Evolutionary conservation across 2,113 vertebrate genomes (phyloP), one percentile per base, ranked within the genome.

Genomic region (Periophthalmus modestus): DNA sequence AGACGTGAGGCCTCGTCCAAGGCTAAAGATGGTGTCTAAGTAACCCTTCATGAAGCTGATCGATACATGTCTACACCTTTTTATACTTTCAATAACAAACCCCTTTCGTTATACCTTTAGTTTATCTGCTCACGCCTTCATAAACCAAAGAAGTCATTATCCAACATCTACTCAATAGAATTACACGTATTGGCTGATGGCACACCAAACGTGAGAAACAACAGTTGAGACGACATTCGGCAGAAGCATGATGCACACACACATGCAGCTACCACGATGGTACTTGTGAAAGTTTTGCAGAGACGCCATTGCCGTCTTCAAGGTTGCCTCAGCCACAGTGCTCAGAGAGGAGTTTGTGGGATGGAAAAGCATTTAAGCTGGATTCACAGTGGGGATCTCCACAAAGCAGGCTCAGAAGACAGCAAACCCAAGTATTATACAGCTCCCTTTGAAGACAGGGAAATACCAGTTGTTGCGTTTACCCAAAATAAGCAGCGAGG

Each of bases 391-490:
- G 92, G 92, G 87, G 87, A 92, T 93, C 91, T 89, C 89, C 88
- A 66, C 83, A 88, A 88, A 89, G 84, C 77, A 34, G 52, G 47
- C 82, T 88, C 80, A 85, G 82, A 88, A 88, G 86, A 82, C 81
- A 65, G 88, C 85, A 82, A 85, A 89, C 78, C 88, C 87, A 54
- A 75, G 88, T 72, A 88, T 91, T 91, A 89, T 84, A 70, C 68
- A 58, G 84, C 69, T 78, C 79, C 47, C 92, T 93, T 92, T 93
- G 88, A 91, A 92, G 88, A 91, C 80, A 81, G 88, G 92, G 87
- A 91, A 93, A 92, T 89, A 88, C 88, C 89, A 87, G 88, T 89
- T 88, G 91, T 92, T 92, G 88, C 76, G 86, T 84, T 83, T 85
- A 83, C 87, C 83, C 82, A 88, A 92, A 92, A 89, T 90, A 91